These are phyloP conservation scores for Proterorhinus semilunaris DNA, from an alignment of 2,113 vertebrate genomes.

Conservation along the genomic window DNA sequence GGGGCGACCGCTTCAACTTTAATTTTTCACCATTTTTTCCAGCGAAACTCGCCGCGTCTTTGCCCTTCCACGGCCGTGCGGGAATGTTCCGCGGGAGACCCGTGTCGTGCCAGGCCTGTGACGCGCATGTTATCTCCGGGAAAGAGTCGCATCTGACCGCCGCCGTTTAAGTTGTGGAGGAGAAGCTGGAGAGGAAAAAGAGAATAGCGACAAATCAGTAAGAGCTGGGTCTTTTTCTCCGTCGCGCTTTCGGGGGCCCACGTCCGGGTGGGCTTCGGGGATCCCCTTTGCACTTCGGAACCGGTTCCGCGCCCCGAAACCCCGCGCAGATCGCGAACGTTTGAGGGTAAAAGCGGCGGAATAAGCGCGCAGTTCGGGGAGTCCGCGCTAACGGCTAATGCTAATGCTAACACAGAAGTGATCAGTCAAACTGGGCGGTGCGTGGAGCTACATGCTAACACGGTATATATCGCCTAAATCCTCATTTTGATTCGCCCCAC, in stretches of 20 bases:
- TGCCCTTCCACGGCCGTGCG: constrained; percentile 21
- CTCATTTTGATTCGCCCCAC: neutral
- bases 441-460: constrained; percentile 51
- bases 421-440: constrained; percentile 63
- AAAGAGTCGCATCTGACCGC: constrained; percentile 59
- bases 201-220: constrained; percentile 80
- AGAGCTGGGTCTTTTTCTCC: constrained; percentile 45
- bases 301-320: neutral
- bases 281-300: too few species aligned
- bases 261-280: neutral
- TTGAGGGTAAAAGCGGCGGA: neutral
- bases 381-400: constrained; percentile 49
- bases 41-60: constrained; percentile 47
- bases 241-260: constrained; percentile 1
- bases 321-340: neutral
- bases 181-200: constrained; percentile 78
- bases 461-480: neutral
- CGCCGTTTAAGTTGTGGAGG: constrained; percentile 68
- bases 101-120: constrained; percentile 31
- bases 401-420: constrained; percentile 51
- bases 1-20: constrained; percentile 82
- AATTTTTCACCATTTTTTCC: constrained; percentile 65
- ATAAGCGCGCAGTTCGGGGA: constrained; percentile 15
- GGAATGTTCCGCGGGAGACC: constrained; percentile 58
- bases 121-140: constrained; percentile 52